These are phyloP conservation scores for Nymphalis urticae DNA, from an alignment of 2,888 invertebrate species.

Conservation along the genomic window DNA sequence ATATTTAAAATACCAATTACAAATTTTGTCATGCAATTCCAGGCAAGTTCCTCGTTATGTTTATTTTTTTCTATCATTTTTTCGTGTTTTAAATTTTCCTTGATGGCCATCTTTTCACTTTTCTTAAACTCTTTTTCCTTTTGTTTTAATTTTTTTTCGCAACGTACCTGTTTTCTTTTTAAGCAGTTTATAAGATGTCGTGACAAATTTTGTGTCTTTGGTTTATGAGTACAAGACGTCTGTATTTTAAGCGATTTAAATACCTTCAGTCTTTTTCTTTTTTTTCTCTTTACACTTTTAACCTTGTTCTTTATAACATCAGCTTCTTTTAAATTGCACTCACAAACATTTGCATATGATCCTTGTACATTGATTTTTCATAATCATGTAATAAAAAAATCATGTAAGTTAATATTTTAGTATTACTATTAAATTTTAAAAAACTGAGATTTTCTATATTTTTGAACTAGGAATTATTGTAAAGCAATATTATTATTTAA, in stretches of 20 bases:
- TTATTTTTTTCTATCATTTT: slow-evolving; percentile 41
- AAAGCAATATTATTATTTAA: no score
- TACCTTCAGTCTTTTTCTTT: slow-evolving; percentile 14
- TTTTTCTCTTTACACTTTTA: slow-evolving; percentile 2
- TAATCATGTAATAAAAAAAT: no score
- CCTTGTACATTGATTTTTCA: background rate
- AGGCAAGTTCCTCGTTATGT: slow-evolving; percentile 37
- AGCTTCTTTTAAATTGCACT: slow-evolving; percentile 15
- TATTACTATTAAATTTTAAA: no score
- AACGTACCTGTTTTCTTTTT: slow-evolving; percentile 23
- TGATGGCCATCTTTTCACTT: slow-evolving; percentile 36
- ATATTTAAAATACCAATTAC: slow-evolving; percentile 45
- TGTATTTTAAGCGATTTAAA: background rate
- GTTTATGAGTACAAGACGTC: background rate
- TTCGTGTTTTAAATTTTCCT: slow-evolving; percentile 35
- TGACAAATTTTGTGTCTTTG: background rate
- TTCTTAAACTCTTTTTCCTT: slow-evolving; percentile 40
- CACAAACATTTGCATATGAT: slow-evolving; percentile 27
- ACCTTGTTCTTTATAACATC: background rate
- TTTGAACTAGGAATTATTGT: no score
- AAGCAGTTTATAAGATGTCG: slow-evolving; percentile 17
- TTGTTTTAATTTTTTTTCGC: slow-evolving; percentile 35
- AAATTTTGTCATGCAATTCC: slow-evolving; percentile 47
- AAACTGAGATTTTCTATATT: no score
- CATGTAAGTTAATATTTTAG: no score